Evolutionary conservation across 2,888 invertebrate species (phyloP), one percentile per base, ranked within the genome.

Genomic region (Mesopsocus fuscifrons): DNA sequence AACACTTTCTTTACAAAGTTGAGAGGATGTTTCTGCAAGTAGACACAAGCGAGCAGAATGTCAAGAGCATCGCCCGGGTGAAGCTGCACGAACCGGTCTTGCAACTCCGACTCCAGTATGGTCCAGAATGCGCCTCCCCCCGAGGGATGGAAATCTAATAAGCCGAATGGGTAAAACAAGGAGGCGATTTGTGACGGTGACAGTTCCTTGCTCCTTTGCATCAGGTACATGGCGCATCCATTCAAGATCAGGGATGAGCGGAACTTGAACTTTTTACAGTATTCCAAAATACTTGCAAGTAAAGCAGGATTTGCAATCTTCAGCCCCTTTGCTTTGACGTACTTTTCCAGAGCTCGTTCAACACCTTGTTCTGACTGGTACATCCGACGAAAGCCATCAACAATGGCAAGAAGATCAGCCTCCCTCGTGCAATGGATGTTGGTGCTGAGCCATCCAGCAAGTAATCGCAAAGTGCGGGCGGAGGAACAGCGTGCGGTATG

Each of bases 1-100:
- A 77, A 72, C 43, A 78, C 59, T 52, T 64, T 68, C 20, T 65
- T 62, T 0, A 70, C 63, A 51, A 77, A 67, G 51, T 69, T 67
- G 3, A 70, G 50, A 3, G 78, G 77, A 58, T 70, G 69, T 52
- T 69, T 67, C 41, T 68, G 65, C 21, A 74, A 53, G 55, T 74
- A 78, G 41, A 74, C 64, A 52, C 71, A 74, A 6, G 74, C 66
- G n/a, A 77, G 58, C 44, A 77, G 56, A 46, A 77, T 65, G 45
- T 72, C 70, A 31, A 74, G 57, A 8, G 72, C 55, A 51, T 75
- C 71, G 49, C 67, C 65, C 21, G 68, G 59, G 44, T 61, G 60
- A 44, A 78, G 64, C 52, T 71, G 67, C 3, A 62, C 54, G 57
- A 75, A 74, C 45, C 69, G 69, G 16, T 64, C 57, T 34, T 62